phyloP scores from a whole-genome alignment of 2,888 invertebrate species.

The Mythimna impura region DNA sequence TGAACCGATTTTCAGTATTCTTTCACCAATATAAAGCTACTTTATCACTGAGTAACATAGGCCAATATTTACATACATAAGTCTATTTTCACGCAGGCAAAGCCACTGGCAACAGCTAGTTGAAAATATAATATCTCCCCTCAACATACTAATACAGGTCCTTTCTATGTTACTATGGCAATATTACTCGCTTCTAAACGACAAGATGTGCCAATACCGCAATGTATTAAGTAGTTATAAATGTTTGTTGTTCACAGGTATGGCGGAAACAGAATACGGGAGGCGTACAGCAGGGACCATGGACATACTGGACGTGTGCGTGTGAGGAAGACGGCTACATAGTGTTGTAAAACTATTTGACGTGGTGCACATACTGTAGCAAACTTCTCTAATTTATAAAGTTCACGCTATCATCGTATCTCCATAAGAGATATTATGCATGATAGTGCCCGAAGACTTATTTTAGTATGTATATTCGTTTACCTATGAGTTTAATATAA shows the following conservation, averaged over 20 bases:
- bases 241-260: constrained; percentile 81
- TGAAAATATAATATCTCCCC: too few species aligned
- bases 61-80: too few species aligned
- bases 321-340: constrained; percentile 58
- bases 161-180: neutral
- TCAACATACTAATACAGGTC: too few species aligned
- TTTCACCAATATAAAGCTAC: too few species aligned
- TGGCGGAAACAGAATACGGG: constrained; percentile 75
- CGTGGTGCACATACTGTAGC: constrained; percentile 59
- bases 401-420: constrained; percentile 59
- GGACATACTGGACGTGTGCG: constrained; percentile 55
- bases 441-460: constrained; percentile 77
- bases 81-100: too few species aligned
- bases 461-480: constrained; percentile 73
- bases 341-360: constrained; percentile 63
- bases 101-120: too few species aligned
- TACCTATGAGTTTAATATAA: constrained; percentile 66
- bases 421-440: constrained; percentile 58
- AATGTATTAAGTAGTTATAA: constrained; percentile 15
- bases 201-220: neutral
- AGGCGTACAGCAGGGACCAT: constrained; percentile 71
- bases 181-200: neutral
- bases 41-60: too few species aligned
- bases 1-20: too few species aligned
- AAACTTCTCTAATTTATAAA: constrained; percentile 47